Evolutionary conservation across 2,797 vertebrate species (phyloP), one percentile per base, ranked within the genome.

Genomic region (Aldrovandia affinis): DNA sequence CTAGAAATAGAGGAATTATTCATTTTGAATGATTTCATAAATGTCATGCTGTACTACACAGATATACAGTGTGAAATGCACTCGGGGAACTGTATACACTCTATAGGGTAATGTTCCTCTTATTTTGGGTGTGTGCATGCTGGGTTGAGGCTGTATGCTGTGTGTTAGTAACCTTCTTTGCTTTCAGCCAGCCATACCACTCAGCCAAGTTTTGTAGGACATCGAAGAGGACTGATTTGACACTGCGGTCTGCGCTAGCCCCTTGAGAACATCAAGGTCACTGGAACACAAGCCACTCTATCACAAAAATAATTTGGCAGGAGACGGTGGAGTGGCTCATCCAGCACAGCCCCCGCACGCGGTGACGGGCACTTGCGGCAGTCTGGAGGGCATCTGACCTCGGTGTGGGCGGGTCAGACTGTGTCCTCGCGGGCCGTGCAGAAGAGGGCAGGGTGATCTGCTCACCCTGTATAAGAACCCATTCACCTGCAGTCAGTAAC

Each of bases 311-410:
- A 39, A 70, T 70, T 39, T 70, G 65, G 65, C 65, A 70, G 33
- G 33, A 68, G 28, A 33, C 28, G 12, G 63, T 30, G 14, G 61
- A 65, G 61, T 10, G 14, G 28, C 65, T 70, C 30, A 22, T 39
- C 65, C 65, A 70, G 33, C 65, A 30, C 30, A 18, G 65, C 65
- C 18, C 65, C 65, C 30, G 18, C 65, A 39, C 30, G 20, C 68
- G 8, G 68, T 36, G 14, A 18, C 8, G 30, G 68, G 18, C 68
- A 39, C 14, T 39, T 36, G 3, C 0, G 68, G 68, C 68, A 39
- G 68, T 70, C 68, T 70, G 68, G 68, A 70, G 68, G 68, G 68
- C 68, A 70, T 39, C 30, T 39, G 68, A 70, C 68, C 68, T 22
- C 68, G 12, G 68, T 28, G 68, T 70, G 68, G 33, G 33, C 0